Percentiles rank a stretch among this genome's conserved stretches.
These are phyloP conservation scores for Laticauda laticaudata DNA, from an alignment of 2,113 vertebrate species.

Conservation along the genomic window DNA sequence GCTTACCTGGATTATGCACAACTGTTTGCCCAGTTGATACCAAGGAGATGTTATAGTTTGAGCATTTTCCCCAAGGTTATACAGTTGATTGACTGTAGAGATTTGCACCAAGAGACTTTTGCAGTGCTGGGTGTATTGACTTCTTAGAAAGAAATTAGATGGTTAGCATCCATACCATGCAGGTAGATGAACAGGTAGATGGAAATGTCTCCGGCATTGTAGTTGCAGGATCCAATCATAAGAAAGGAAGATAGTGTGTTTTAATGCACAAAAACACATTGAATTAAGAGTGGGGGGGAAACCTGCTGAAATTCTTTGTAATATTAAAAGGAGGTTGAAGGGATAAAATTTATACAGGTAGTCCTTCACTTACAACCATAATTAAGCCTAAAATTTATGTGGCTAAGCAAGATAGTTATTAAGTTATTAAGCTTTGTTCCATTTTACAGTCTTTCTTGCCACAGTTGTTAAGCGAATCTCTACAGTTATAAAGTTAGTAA, in stretches of 20 bases:
- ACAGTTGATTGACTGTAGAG: background rate
- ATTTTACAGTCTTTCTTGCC: background rate
- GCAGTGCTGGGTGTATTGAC: background rate
- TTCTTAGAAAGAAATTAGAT: background rate
- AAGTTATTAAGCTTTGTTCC: background rate
- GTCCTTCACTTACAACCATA: background rate
- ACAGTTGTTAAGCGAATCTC: background rate
- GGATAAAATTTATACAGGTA: background rate
- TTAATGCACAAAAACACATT: background rate
- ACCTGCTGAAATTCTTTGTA: background rate
- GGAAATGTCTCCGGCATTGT: too few relatives aligned
- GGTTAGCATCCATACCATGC: background rate
- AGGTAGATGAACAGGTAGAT: background rate
- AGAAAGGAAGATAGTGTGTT: background rate
- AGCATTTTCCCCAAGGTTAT: constrained; percentile 2
- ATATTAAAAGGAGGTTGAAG: background rate
- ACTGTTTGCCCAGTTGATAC: background rate
- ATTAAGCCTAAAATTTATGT: background rate
- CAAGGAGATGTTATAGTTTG: background rate
- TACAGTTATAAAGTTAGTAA: background rate
- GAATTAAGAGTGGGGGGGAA: background rate
- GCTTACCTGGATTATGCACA: background rate
- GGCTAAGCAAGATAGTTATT: background rate
- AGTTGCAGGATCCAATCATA: background rate
- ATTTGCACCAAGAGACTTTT: background rate